Evolutionary conservation across 2,888 invertebrate species (phyloP), one percentile per base, ranked within the genome.

Genomic region (Macrosoma leucophasiata): DNA sequence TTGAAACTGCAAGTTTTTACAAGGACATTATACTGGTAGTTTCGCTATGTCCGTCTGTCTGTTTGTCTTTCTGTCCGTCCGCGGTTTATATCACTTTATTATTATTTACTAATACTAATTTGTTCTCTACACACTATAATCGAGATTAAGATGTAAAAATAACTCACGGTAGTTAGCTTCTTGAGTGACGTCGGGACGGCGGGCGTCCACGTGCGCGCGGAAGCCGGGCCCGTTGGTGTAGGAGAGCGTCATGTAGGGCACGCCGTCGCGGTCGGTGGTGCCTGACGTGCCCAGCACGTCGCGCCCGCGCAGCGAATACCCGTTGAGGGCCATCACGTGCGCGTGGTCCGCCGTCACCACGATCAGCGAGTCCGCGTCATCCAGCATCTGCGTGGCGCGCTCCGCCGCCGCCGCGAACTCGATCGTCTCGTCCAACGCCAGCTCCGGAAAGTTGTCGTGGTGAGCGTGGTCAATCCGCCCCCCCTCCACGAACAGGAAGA

Each of bases 291-390:
- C 66, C 22, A 58, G 44, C 15, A 68, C 54, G 24, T 55, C 51
- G 15, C 48, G 47, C 6, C 64, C 64, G 18, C 90, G 73, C 12
- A 67, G 62, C 2, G 89, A 81, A 60, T 92, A 92, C 0, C 92
- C 92, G 14, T 84, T 82, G 40, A 87, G 78, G 24, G 85, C 78
- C 81, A 92, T 86, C 0, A 88, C 86, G 57, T 91, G 91, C 0
- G 90, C 86, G 57, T 92, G 91, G 69, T 92, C 91, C 0, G 91
- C 84, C 0, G 91, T 90, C 3, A 91, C 91, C 8, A 93, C 86
- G 17, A 93, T 85, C 13, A 94, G 69, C 0, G 93, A 93, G 30
- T 93, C 91, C 2, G 86, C 70, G 8, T 68, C 67, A 27, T 64
- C 33, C 3, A 50, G 33, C 20, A 52, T 62, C 22, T 41, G 39